Evolutionary conservation across 2,797 vertebrate genomes (phyloP), one percentile per base, ranked within the genome.

Genomic region (Darevskia nairensis): DNA sequence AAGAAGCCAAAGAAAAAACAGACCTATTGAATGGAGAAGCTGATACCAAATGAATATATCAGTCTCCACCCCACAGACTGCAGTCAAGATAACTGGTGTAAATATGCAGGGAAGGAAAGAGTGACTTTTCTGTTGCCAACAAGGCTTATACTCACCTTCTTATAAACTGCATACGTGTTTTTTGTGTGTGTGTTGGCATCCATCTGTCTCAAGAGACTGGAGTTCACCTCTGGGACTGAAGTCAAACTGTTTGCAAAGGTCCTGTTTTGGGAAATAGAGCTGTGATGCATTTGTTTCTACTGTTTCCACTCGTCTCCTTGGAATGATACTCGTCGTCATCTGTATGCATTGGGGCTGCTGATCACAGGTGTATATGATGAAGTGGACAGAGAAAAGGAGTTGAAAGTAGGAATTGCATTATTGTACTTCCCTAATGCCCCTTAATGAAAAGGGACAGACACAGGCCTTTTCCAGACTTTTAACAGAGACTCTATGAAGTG

Each of bases 1-100:
- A 64, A 15, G 91, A 84, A 85, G 46, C 21, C 7, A 55, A 78
- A 32, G 21, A 27, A 46, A 50, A 79, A n/a, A 50, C 87, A 75
- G 74, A 88, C 17, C 86, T n/a, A 32, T 13, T 44, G 46, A 87
- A 85, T 59, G 46, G 59, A 69, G 88, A 86, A 76, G 72, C 27
- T 17, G 84, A 86, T 61, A 68, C 25, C 29, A n/a, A 89, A 69
- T 89, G 79, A 89, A 72, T 71, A 76, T 35, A 72, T 66, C 35
- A n/a, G 7, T 44, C 55, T 81, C n/a, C 17, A 50, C n/a, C 61
- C 83, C 69, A 71, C 21, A 64, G 23, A 21, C 55, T 25, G 11
- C 19, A 66, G 46, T 74, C 59, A 29, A 44, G 59, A 32, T 75
- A 78, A 8, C 25, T 61, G 64, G 35, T 19, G 11, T 80, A 39